phyloP scores from a whole-genome alignment of 2,888 invertebrate species.

The Napeogenes inachia region DNA sequence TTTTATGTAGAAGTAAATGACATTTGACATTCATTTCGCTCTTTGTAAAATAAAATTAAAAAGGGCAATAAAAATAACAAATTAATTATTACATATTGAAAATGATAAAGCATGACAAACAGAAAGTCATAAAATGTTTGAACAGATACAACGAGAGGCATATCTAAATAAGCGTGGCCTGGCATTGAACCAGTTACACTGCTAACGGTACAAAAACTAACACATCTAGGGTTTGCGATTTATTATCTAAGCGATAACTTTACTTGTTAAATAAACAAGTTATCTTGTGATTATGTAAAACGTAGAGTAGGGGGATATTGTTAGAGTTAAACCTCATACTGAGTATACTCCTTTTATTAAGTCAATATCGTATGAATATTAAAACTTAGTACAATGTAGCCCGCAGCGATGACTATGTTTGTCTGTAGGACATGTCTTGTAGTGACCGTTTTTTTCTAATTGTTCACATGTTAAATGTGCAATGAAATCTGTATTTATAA shows the following conservation, averaged over 20 bases:
- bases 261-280: neutral
- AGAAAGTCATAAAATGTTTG: neutral
- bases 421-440: no score
- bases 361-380: no score
- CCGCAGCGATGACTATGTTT: no score
- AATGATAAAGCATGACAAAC: neutral
- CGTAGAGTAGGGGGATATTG: neutral
- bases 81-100: neutral
- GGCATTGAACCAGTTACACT: constrained; percentile 26
- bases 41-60: neutral
- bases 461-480: no score
- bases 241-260: constrained; percentile 15
- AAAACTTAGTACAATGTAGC: no score
- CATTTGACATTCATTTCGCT: no score
- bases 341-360: no score
- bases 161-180: constrained; percentile 19
- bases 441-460: no score
- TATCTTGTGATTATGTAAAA: neutral
- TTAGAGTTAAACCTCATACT: no score
- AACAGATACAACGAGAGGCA: neutral
- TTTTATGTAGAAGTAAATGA: no score
- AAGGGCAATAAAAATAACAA: neutral
- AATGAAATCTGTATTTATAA: no score
- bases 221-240: constrained; percentile 21
- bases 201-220: constrained; percentile 25